Base-by-base conservation (phyloP, 1,140 invertebrate genomes). In the Thaumetopoea pityocampa region DNA sequence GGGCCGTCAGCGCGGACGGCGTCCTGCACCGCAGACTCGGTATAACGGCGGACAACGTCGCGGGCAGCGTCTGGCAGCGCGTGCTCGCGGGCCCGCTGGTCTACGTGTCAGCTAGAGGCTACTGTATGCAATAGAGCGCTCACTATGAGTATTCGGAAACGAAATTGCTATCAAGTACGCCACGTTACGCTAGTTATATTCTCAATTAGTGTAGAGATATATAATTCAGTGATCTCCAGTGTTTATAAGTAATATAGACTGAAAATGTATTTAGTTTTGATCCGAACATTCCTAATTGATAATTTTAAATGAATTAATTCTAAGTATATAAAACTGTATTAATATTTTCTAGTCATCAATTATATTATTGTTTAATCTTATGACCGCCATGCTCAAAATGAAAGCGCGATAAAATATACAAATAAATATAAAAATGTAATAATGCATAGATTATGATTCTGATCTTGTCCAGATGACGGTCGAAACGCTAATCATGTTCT, bases 31-130 rank as follows among this genome's bases (percentile, higher is more conserved):
- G 90, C 33, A 88, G 94, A 26, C 86, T 90, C 42, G 93, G 93
- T 4, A 88, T 95, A 10, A 91, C 90, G 1, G 68, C 85, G 9
- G 87, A 89, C 14, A 91, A 90, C 84, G 89, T 90, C 4, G 87
- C 86, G 16, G 94, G 94, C 22, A 90, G 89, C 19, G 90, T 90
- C 12, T 96, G 94, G 94, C 89, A 91, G 51, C 85, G 88, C 10
- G 47, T 74, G 4, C 59, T 68, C n/a, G 27, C 48, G 7, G 67
- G 51, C 3, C 34, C 51, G 5, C 8, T 67, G 1, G 46, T 64
- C 4, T 64, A 82, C 30, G 67, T 71, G n/a, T 55, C 71, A 0
- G 64, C 63, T 5, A 61, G 68, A 20, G 74, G 62, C 2, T 45
- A 44, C n/a, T 49, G 47, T 6, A 46, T 51, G 11, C 46, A 57